A percentile compares a stretch with the other conserved stretches of the same genome.
Conservation (phyloP, 2,888 invertebrate genomes). For the Drosophila yooni region DNA sequence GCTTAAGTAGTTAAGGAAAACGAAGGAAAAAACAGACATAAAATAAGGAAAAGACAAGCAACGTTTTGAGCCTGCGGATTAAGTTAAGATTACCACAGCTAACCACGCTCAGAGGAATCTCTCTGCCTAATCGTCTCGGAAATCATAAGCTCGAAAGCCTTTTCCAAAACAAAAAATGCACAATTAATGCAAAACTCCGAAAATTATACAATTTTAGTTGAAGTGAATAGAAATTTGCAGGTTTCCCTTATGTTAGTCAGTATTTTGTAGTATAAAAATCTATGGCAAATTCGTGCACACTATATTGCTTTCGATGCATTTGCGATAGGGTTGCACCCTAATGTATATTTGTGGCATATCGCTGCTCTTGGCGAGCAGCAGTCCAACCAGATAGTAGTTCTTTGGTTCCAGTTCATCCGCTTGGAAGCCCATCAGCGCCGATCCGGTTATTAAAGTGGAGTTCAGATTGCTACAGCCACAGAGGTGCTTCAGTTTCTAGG, state of each 20-base stretch:
- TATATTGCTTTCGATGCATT: constrained; percentile 38
- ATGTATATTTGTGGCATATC: constrained; percentile 25
- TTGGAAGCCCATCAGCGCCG: constrained; percentile 41
- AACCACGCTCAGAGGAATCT: not conserved
- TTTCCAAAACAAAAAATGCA: not conserved
- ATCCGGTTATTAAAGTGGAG: constrained; percentile 21
- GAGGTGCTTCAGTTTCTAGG: constrained; percentile 12
- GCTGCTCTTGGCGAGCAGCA: constrained; percentile 6
- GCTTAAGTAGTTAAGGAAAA: too few species aligned
- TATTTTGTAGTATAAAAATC: not conserved
- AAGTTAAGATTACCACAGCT: not conserved
- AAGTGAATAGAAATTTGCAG: not conserved
- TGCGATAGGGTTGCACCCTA: constrained; percentile 20
- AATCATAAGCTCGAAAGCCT: not conserved
- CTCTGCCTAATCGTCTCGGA: not conserved
- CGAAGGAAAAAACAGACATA: not conserved
- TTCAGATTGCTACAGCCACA: constrained; percentile 30
- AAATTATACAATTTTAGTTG: not conserved
- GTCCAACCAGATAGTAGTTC: constrained; percentile 32
- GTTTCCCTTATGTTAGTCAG: too few species aligned
- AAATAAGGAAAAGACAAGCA: not conserved
- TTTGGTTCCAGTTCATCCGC: constrained; percentile 7
- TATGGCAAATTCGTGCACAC: not conserved
- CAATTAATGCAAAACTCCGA: not conserved
- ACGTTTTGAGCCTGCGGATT: not conserved